Evolutionary conservation across 2,888 invertebrate species (phyloP), one percentile per base, ranked within the genome.

Genomic region (Molanna angustata): DNA sequence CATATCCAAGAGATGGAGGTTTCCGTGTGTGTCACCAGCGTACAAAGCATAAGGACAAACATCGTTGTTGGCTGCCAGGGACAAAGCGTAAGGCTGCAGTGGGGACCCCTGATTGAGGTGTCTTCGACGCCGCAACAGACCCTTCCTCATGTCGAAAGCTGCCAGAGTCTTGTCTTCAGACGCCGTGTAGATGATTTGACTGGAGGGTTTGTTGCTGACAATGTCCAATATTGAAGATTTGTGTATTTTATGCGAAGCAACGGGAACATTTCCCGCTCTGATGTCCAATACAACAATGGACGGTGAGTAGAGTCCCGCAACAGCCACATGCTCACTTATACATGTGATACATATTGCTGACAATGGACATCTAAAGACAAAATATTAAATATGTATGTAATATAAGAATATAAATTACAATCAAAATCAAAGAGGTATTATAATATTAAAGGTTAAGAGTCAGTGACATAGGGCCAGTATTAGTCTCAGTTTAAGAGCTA

Each of bases 81-180:
- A 54, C 6, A 59, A 27, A 22, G 56, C 52, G 33, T 49, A 56
- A 11, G 43, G 67, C 73, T 75, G 74, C 62, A 69, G 72, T 35
- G 75, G 66, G 44, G 74, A 72, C 1, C 71, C 71, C 19, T 74
- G 74, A 57, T 72, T 74, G 20, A 71, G 70, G 13, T 51, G 27
- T 61, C 71, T 71, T 61, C 59, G 69, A 53, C 66, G 63, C 50
- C 79, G 54, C 4, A 73, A 63, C 64, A 72, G 73, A 16, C 76
- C 72, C 31, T 79, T 76, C 44, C 74, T 73, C 63, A 71, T 73
- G 63, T 83, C 82, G 72, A 75, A 82, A 31, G 81, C 65, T 21
- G 78, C 74, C 56, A 82, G 67, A 2, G 79, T 78, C 65, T 71
- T 78, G 58, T 82, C 82, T 61, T 82, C 81, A 59, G 82, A 81